These are phyloP conservation scores for Lepilemur ruficaudatus DNA, from an alignment of 2,797 vertebrate genomes.

Conservation along the genomic window DNA sequence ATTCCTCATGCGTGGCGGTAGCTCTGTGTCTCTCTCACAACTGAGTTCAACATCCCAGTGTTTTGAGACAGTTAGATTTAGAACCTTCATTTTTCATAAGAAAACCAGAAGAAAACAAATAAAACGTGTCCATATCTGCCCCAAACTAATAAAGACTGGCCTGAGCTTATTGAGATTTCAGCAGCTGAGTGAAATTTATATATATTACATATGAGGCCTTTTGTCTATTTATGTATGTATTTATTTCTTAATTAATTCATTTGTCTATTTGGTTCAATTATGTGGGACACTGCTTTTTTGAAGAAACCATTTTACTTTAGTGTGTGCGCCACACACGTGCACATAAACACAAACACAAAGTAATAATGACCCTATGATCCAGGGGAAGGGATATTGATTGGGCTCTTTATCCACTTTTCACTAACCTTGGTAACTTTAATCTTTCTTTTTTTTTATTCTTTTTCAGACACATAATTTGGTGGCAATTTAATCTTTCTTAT, in stretches of 20 bases:
- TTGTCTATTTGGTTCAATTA: not conserved
- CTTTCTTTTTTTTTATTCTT: not conserved
- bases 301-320: not conserved
- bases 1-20: not conserved
- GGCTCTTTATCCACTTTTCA: not conserved
- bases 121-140: not conserved
- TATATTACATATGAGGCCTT: not conserved
- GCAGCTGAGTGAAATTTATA: not conserved
- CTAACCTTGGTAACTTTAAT: not conserved
- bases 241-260: not conserved
- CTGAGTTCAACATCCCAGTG: not conserved
- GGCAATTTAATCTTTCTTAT: not conserved
- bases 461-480: not conserved
- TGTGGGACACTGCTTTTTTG: not conserved
- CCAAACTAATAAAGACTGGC: not conserved
- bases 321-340: accelerated
- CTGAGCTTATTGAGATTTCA: not conserved
- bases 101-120: not conserved
- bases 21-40: not conserved
- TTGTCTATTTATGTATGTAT: not conserved
- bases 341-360: not conserved
- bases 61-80: conserved; percentile 8
- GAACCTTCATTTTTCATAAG: conserved; percentile 9
- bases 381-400: not conserved
- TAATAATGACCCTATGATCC: not conserved